Evolutionary conservation across 1,140 invertebrate species (phyloP).

Genomic region (Lanistes nyassanus): DNA sequence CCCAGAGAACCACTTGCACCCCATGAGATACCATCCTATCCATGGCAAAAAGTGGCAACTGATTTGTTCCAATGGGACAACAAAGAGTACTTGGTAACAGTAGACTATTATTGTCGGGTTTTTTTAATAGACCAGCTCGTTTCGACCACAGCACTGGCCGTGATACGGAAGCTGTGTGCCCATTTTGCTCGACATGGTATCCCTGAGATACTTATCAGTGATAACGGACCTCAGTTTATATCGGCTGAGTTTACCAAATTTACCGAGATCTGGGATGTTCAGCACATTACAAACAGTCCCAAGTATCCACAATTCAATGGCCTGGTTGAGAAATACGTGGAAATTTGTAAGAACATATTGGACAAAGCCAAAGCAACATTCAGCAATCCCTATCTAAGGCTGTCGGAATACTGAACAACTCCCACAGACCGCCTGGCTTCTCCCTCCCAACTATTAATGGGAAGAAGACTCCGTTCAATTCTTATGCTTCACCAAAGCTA

Average conservation of each 20-base stretch:
- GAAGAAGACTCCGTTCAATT: background rate
- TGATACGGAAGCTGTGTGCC: background rate
- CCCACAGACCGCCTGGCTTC: background rate
- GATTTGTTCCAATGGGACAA: too few species aligned
- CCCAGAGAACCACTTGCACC: slow-evolving; percentile 4
- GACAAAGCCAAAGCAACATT: too few species aligned
- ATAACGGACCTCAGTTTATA: too few species aligned
- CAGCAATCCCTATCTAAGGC: too few species aligned
- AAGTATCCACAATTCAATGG: too few species aligned
- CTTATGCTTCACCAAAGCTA: background rate
- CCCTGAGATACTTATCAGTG: too few species aligned
- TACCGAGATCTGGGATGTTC: background rate
- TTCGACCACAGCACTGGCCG: background rate
- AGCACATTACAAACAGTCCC: slow-evolving; percentile 5
- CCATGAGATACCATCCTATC: background rate
- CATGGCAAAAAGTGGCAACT: slow-evolving; percentile 20
- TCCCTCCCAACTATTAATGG: slow-evolving; percentile 3
- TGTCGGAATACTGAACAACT: background rate
- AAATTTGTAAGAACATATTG: too few species aligned
- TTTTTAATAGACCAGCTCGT: background rate
- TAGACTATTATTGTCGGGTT: background rate
- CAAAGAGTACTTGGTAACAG: slow-evolving; percentile 3
- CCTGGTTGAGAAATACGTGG: too few species aligned
- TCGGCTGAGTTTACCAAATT: slow-evolving; percentile 1
- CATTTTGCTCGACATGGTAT: too few species aligned